Base-by-base conservation (phyloP, 2,797 vertebrate species). In the Telmatherina bonti region DNA sequence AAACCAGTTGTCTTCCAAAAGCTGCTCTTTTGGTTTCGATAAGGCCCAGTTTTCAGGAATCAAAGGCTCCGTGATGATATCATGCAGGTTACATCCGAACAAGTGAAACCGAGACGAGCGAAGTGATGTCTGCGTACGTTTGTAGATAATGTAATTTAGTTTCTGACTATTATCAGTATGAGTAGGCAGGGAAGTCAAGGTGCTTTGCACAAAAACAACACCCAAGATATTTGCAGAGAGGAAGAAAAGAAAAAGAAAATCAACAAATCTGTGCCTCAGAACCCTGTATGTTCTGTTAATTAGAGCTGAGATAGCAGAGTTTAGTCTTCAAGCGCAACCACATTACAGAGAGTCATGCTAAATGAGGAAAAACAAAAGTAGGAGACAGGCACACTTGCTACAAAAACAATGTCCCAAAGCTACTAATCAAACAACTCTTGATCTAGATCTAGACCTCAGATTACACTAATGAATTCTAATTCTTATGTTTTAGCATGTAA, bases 391-490 rank as follows among this genome's bases (percentile, higher is more conserved):
- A 88, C 85, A 75, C 85, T 86, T 78, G 72, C 86, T 88, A 91
- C 92, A 93, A 94, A 92, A 90, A 92, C 90, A 84, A 88, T 92
- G 91, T 93, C 94, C 92, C 89, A 84, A 70, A 94, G 94, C 92
- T 86, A 91, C 93, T 94, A 93, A 94, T 95, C 92, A 94, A 89
- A 95, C 94, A 95, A 94, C 93, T 93, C 90, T 77, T 62, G 81
- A 93, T 94, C 91, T 92, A 93, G 93, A 95, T 95, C 83, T 77
- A 90, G 89, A 93, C 86, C 85, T 88, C 85, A 92, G 94, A 95
- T 95, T 93, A 86, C 77, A 83, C 91, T 94, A 94, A 94, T 94
- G 92, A 94, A 94, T 94, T 94, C 91, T 94, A 94, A 94, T 94
- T 94, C 89, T 76, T 91, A 78, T 94, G 91, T 94, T 94, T 94